phyloP scores from a whole-genome alignment of 2,888 invertebrate species.

The Cremastinae sp. region DNA sequence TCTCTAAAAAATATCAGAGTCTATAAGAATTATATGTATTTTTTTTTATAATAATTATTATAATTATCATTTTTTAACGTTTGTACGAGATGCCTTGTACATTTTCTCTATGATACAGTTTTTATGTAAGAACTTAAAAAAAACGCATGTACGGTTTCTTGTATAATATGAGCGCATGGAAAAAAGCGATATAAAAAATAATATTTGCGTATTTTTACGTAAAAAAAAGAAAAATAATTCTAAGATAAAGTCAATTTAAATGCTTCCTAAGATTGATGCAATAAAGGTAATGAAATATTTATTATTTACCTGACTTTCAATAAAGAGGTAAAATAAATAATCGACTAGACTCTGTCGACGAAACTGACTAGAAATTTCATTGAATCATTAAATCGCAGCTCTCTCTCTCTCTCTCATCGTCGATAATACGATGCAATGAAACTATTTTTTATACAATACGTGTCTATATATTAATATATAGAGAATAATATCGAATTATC shows the following conservation, averaged over 20 bases:
- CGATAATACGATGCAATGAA: slow-evolving; percentile 27
- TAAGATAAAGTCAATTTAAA: slow-evolving; percentile 44
- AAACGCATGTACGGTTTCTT: slow-evolving; percentile 46
- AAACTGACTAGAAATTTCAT: slow-evolving; percentile 76
- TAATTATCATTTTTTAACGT: neutral
- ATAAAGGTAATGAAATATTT: slow-evolving; percentile 51
- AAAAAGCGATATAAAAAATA: slow-evolving; percentile 4
- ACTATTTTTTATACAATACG: slow-evolving; percentile 4
- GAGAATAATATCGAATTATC: slow-evolving; percentile 40
- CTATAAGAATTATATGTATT: no score
- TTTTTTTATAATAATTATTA: no score
- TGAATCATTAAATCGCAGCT: slow-evolving; percentile 36
- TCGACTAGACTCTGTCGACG: slow-evolving; percentile 75
- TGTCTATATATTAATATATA: slow-evolving; percentile 6
- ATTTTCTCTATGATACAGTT: slow-evolving; percentile 6
- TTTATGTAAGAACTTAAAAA: slow-evolving; percentile 36
- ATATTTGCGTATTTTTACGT: slow-evolving; percentile 5
- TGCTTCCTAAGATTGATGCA: slow-evolving; percentile 41
- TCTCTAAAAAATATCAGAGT: neutral
- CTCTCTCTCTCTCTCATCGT: slow-evolving; percentile 25
- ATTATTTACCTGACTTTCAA: slow-evolving; percentile 28
- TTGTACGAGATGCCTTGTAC: slow-evolving; percentile 37
- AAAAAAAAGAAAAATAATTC: slow-evolving; percentile 22
- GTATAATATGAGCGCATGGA: slow-evolving; percentile 44
- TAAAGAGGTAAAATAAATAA: slow-evolving; percentile 66